Evolutionary conservation across 1,140 invertebrate species (phyloP), one percentile per base, ranked within the genome.

Genomic region (Drosophila busckii): DNA sequence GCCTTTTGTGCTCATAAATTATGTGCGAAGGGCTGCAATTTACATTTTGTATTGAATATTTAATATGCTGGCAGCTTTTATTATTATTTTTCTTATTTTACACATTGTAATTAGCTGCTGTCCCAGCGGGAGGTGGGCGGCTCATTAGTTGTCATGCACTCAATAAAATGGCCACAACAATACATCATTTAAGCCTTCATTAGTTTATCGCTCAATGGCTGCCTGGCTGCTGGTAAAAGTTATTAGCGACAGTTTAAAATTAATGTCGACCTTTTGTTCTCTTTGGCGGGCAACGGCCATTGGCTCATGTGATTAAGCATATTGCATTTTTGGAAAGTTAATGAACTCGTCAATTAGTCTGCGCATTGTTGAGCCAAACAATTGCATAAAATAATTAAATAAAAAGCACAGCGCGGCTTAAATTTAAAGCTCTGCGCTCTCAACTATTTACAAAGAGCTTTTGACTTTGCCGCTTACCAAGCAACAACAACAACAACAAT

Each of bases 191-290:
- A 76, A 76, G 71, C 70, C 60, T 70, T 76, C 70, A 78, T 78
- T 78, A 78, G 71, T 78, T 78, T 71, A 78, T 68, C 71, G 62
- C n/a, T n/a, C n/a, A n/a, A n/a, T n/a, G n/a, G n/a, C n/a, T n/a
- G 60, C 50, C 65, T 50, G 35, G 52, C 50, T 58, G 41, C 53
- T 56, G 73, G 65, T 62, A 63, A 82, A 80, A 80, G 64, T 73
- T 80, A 80, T 80, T 80, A 80, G 73, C 64, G 75, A 80, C 73
- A 73, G 64, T 80, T 82, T 82, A 80, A 80, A 73, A 71, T 80
- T 68, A 63, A 78, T 73, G 65, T 46, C 34, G 46, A 2, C 38
- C 50, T 55, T 73, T 59, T 70, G 49, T 53, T 23, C 4, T 9
- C n/a, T 12, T 26, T 10, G 15, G 35, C 6, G 38, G 15, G 40